A percentile compares a stretch with the other conserved stretches of the same genome.
Evolutionary conservation across 2,113 vertebrate species (phyloP).

Genomic region (Heterochromis multidens): DNA sequence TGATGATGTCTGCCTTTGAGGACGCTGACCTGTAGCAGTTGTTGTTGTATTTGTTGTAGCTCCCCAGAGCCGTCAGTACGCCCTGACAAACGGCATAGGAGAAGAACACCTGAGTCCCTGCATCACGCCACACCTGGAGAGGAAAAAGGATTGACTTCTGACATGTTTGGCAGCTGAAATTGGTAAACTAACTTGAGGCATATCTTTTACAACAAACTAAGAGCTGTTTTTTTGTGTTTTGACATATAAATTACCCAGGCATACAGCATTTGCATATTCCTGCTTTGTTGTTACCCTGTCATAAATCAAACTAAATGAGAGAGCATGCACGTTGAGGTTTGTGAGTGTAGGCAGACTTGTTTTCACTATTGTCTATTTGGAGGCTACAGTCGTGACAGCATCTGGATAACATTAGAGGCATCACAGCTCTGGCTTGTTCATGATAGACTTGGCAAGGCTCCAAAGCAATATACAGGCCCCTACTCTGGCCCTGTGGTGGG

Average conservation of each 20-base stretch:
- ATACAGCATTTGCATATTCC: neutral
- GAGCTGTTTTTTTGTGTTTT: neutral
- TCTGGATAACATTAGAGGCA: conserved; percentile 48
- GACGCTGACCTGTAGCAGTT: conserved; percentile 87
- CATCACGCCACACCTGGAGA: conserved; percentile 87
- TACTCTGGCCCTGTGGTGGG: neutral
- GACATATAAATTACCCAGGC: neutral
- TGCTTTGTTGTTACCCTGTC: neutral
- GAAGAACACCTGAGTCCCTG: conserved; percentile 88
- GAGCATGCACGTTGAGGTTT: neutral
- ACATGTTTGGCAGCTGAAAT: neutral
- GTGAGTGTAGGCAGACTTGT: neutral
- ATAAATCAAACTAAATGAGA: neutral
- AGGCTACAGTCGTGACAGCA: neutral
- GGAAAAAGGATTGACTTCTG: neutral
- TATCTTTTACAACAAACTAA: neutral
- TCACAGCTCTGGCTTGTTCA: neutral
- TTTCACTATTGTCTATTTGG: neutral
- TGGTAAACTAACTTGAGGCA: neutral
- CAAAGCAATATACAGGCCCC: neutral
- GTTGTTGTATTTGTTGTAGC: conserved; percentile 93
- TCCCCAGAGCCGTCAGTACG: conserved; percentile 87
- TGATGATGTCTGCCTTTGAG: neutral
- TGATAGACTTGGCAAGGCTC: neutral
- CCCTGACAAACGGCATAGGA: conserved; percentile 87